Evolutionary conservation across 2,888 invertebrate species (phyloP), one percentile per base, ranked within the genome.

Genomic region (Theretra japonica): DNA sequence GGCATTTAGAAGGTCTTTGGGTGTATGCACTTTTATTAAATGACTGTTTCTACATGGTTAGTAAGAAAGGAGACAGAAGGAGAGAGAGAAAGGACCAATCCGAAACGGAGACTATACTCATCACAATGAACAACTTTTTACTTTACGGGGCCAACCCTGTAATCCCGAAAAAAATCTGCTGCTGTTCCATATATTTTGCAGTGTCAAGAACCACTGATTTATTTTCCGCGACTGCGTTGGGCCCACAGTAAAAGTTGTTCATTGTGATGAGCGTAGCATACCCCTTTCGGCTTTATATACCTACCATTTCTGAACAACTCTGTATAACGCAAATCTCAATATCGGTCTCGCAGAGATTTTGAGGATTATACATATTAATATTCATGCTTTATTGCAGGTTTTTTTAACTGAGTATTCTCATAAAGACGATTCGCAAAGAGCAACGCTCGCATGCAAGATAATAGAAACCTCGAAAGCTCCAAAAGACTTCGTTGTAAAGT

Each of bases 401-500:
- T 94, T 84, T 84, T 80, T 93, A 79, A 88, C 93, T 28, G 92
- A 94, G 81, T 94, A 90, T 78, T 68, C 75, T 72, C 73, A 76
- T 62, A 93, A 88, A 80, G 88, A 90, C 50, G 89, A 89, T 3
- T 25, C 74, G 1, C 80, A 80, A 58, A 93, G 89, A 82, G 41
- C 79, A 21, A 76, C 79, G 17, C 88, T 97, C 72, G 97, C 97
- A 0, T 97, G 97, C 84, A 98, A 98, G 91, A 92, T 96, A 70
- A 96, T 98, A 68, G 97, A 97, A 85, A 96, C 96, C 5, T 86
- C 93, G 2, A 96, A 96, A 85, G 97, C 97, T 8, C 97, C 97
- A 0, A 96, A 95, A 84, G 97, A 98, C 85, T 97, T 97, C 81
- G 96, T 97, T 1, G 93, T 95, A 56, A 97, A 97, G 86, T 98